Conservation (phyloP, 2,797 vertebrate genomes). For the Sebastes nivosus region DNA sequence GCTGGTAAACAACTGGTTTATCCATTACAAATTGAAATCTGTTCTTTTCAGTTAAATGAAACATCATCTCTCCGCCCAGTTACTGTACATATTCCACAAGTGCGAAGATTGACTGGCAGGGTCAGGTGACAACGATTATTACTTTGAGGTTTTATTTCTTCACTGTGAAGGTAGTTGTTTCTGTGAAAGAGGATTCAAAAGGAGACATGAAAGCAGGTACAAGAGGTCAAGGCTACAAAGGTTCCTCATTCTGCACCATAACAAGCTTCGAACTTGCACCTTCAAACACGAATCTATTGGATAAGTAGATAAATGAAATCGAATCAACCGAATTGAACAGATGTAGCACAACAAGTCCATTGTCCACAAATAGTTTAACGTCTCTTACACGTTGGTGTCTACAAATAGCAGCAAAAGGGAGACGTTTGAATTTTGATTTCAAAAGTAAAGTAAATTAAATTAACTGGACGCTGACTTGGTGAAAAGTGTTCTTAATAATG, state of each 20-base stretch:
- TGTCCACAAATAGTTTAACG: background rate
- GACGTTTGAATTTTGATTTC: background rate
- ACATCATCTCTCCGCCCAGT: rapidly evolving
- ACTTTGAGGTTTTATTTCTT: background rate
- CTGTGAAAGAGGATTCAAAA: too few species aligned
- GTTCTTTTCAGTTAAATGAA: too few species aligned
- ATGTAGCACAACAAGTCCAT: background rate
- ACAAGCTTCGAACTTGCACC: background rate
- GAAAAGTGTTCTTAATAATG: background rate
- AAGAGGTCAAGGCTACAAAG: background rate
- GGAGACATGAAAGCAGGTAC: too few species aligned
- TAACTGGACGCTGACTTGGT: too few species aligned
- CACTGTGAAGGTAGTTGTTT: background rate
- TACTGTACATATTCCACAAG: too few species aligned
- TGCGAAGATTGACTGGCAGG: rapidly evolving
- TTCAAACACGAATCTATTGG: background rate
- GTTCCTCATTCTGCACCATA: background rate
- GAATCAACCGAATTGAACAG: background rate
- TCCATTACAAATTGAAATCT: too few species aligned
- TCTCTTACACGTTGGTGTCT: background rate
- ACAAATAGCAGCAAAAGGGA: background rate
- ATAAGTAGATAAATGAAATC: constrained; percentile 4
- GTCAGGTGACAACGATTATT: too few species aligned
- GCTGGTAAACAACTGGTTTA: too few species aligned
- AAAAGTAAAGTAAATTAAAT: background rate